These are phyloP conservation scores for Halocynthia roretzi DNA, from an alignment of 23 tunicate species.

Conservation along the genomic window DNA sequence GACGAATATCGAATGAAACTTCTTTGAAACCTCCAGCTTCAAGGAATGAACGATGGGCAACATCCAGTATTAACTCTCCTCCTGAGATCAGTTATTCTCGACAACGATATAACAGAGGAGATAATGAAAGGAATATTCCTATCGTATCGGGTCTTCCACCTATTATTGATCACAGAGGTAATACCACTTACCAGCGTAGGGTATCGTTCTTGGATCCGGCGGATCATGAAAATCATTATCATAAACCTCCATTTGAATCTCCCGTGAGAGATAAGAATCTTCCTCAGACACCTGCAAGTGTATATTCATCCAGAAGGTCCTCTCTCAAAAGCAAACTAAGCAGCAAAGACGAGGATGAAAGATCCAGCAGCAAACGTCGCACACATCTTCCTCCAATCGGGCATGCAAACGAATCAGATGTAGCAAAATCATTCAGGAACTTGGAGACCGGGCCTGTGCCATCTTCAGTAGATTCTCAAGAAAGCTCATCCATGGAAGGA, in stretches of 20 bases:
- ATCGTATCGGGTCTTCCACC: no score
- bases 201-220: background rate
- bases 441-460: no score
- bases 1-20: no score
- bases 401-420: background rate
- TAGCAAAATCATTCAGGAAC: no score
- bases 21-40: no score
- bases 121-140: no score
- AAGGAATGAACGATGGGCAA: constrained; percentile 3
- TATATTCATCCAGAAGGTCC: background rate
- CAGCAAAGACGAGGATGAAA: background rate
- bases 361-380: background rate
- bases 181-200: no score
- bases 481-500: no score
- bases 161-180: no score
- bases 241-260: background rate
- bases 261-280: background rate
- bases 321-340: background rate
- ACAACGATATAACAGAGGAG: background rate
- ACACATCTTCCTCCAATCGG: background rate
- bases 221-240: background rate
- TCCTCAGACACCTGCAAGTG: no score
- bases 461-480: no score
- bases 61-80: background rate
- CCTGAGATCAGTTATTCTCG: background rate